Conservation (phyloP, 1,140 invertebrate species). For the Arion vulgaris region DNA sequence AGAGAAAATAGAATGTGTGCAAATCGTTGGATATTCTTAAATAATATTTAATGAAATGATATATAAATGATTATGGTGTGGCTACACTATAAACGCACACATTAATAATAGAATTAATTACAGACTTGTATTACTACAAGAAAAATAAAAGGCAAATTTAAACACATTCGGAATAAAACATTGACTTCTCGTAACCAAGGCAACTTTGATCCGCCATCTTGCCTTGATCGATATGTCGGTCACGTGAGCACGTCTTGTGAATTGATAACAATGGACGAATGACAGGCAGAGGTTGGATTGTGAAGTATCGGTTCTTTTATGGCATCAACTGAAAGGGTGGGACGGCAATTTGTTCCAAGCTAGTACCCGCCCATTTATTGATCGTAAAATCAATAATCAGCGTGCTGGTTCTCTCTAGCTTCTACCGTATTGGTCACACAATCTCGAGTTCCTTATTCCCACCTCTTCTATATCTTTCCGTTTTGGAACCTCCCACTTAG, state of each 20-base stretch:
- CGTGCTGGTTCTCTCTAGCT: neutral
- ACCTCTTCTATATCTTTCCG: neutral
- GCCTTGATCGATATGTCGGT: neutral
- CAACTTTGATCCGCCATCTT: neutral
- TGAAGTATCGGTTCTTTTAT: neutral
- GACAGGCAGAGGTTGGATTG: neutral
- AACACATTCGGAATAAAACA: no score
- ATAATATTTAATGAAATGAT: no score
- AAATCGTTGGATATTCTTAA: no score
- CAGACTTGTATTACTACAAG: no score
- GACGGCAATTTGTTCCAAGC: neutral
- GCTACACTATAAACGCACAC: no score
- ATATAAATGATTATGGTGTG: no score
- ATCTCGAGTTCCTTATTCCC: neutral
- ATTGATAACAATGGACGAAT: neutral
- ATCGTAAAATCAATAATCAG: neutral
- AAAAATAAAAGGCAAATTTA: no score
- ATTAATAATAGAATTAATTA: no score
- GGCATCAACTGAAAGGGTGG: neutral
- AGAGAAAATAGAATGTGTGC: no score
- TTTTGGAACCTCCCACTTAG: neutral
- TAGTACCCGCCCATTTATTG: neutral
- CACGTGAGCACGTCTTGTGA: neutral
- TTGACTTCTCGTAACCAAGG: neutral
- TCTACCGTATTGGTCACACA: neutral